Base-by-base conservation (phyloP, 2,888 invertebrate species). In the Melangyna quadrimaculata region DNA sequence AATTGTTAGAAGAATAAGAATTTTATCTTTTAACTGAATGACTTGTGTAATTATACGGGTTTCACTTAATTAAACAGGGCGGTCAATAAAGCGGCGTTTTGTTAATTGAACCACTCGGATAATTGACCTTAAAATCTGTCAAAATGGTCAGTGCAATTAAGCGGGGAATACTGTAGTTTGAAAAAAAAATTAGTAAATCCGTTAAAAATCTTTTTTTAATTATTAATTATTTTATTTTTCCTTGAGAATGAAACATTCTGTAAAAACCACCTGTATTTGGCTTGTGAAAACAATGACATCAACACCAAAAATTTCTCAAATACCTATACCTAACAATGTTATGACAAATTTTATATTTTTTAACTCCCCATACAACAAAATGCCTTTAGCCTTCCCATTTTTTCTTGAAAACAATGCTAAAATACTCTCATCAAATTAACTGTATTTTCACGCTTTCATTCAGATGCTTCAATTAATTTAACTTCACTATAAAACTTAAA, bases 381-480 rank as follows among this genome's bases (percentile, higher is more conserved):
- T 17, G 53, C 3, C 9, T 2, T 12, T 27, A 6, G 8, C n/a
- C n/a, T n/a, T n/a, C n/a, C n/a, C n/a, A n/a, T n/a, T n/a, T 53
- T 53, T 14, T 27, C 9, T 53, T 53, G 2, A n/a, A 24, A 24
- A 53, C 51, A 53, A 17, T 29, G n/a, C 10, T 55, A 5, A 29
- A n/a, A 29, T 29, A 43, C 29, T 70, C 40, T 17, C 40, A 43
- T 55, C 5, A 29, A 43, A 12, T 37, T 37, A 7, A 17, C 9
- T 17, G 17, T 12, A n/a, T 51, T 10, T 48, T 48, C n/a, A 7
- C 3, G 19, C 9, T 35, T 48, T 19, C 8, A 17, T 12, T 24
- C 5, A 22, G 32, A 61, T 72, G 61, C 35, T 72, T 72, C 27
- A 48, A 51, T 61, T 37, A 4, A 22, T 61, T 61, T 37, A 4